Conservation (phyloP, 30 jellyfish, hydroid and myxozoan genomes). For the Hydra vulgaris region DNA sequence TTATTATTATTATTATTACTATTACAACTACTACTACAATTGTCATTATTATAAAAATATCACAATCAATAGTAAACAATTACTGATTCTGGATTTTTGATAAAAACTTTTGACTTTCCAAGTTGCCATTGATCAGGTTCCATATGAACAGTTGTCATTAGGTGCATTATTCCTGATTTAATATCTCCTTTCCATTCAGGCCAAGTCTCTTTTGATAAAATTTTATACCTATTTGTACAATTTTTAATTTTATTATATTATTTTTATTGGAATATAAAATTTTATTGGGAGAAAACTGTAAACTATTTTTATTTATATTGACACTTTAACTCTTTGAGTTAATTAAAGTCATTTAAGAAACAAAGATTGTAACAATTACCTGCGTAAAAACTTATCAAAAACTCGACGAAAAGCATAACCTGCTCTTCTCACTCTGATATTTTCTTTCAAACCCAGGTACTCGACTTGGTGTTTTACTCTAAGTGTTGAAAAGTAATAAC, state of each 20-base stretch:
- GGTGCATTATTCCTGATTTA: constrained; percentile 71
- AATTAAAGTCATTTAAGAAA: no score
- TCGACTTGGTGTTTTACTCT: constrained; percentile 98
- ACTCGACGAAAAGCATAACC: constrained; percentile 93
- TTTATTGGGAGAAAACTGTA: no score
- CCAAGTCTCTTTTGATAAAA: constrained; percentile 81
- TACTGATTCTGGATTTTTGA: constrained; percentile 98
- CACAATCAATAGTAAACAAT: no score
- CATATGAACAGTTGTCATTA: constrained; percentile 80
- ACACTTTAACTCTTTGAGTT: no score
- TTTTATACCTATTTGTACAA: constrained; percentile 89
- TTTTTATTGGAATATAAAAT: no score
- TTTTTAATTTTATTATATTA: not conserved
- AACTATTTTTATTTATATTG: no score
- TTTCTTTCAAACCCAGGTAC: constrained; percentile 91
- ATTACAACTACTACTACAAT: no score
- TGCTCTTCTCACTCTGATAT: constrained; percentile 96
- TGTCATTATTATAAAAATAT: no score
- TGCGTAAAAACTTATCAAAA: constrained; percentile 71
- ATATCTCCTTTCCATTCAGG: constrained; percentile 91
- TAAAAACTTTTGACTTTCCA: constrained; percentile 86
- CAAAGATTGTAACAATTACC: no score
- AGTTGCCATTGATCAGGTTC: constrained; percentile 99
- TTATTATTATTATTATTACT: no score
- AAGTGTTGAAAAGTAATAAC: no score